phyloP scores from a whole-genome alignment of 2,113 vertebrate species.

The Aythya baeri region DNA sequence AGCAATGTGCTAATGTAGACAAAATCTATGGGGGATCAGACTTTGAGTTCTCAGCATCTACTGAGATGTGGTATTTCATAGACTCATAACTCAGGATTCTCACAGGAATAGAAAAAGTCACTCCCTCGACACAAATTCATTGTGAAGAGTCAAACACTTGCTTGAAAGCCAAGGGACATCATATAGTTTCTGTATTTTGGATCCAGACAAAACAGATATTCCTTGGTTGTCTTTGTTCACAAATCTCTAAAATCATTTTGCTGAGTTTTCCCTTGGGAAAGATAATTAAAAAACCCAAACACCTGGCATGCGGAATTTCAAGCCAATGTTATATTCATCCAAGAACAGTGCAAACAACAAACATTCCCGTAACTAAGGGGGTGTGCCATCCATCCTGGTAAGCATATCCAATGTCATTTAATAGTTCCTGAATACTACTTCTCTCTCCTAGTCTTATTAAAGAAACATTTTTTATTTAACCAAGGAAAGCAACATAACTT shows the following conservation, averaged over 20 bases:
- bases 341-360: not conserved
- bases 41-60: not conserved
- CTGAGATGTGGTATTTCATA: not conserved
- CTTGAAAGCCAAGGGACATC: not conserved
- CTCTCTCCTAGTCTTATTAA: not conserved
- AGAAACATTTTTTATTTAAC: not conserved
- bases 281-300: not conserved
- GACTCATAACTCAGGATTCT: not conserved
- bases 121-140: not conserved
- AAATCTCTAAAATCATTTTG: not conserved
- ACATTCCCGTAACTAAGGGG: not conserved
- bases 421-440: not conserved
- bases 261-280: not conserved
- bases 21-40: not conserved
- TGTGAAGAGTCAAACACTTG: not conserved
- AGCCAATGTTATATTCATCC: not conserved
- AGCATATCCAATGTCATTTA: not conserved
- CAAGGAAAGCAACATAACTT: constrained; percentile 24
- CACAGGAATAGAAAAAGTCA: not conserved
- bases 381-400: not conserved
- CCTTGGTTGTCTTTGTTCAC: not conserved
- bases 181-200: not conserved
- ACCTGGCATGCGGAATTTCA: not conserved
- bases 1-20: not conserved
- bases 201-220: not conserved